These are phyloP conservation scores for Papilio polyxenes DNA, from an alignment of 1,140 invertebrate genomes.

Conservation along the genomic window DNA sequence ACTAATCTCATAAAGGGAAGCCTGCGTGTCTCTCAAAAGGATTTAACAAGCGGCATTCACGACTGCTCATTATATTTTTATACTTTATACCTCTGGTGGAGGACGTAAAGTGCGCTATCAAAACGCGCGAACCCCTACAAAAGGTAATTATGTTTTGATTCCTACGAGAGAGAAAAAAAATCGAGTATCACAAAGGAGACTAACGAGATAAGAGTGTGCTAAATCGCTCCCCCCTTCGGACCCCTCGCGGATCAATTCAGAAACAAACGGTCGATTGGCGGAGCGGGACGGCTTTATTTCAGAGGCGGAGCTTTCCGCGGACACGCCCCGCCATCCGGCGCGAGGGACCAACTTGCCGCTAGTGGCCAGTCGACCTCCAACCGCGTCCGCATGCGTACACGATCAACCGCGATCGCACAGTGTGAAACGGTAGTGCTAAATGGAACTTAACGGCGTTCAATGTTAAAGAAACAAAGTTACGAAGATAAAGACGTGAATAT, in stretches of 20 bases:
- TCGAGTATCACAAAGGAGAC: constrained; percentile 80
- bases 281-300: constrained; percentile 62
- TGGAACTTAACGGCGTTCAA: constrained; percentile 77
- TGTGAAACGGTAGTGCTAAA: constrained; percentile 76
- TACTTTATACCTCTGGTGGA: constrained; percentile 76
- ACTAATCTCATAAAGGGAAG: constrained; percentile 75
- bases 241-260: constrained; percentile 76
- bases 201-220: constrained; percentile 81
- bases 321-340: constrained; percentile 54
- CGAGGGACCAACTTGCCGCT: constrained; percentile 52
- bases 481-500: constrained; percentile 80
- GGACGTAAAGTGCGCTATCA: constrained; percentile 77
- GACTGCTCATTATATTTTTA: constrained; percentile 80
- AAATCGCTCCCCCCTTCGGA: constrained; percentile 72
- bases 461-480: constrained; percentile 78
- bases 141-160: constrained; percentile 81
- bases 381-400: constrained; percentile 78
- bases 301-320: constrained; percentile 48
- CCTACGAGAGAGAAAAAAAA: constrained; percentile 70
- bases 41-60: constrained; percentile 79
- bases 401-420: constrained; percentile 66
- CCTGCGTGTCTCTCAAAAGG: constrained; percentile 71
- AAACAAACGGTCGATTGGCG: constrained; percentile 72
- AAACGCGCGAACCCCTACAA: constrained; percentile 79
- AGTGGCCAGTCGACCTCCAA: constrained; percentile 73